These are phyloP conservation scores for Achlya flavicornis DNA, from an alignment of 2,888 invertebrate genomes.

Conservation along the genomic window DNA sequence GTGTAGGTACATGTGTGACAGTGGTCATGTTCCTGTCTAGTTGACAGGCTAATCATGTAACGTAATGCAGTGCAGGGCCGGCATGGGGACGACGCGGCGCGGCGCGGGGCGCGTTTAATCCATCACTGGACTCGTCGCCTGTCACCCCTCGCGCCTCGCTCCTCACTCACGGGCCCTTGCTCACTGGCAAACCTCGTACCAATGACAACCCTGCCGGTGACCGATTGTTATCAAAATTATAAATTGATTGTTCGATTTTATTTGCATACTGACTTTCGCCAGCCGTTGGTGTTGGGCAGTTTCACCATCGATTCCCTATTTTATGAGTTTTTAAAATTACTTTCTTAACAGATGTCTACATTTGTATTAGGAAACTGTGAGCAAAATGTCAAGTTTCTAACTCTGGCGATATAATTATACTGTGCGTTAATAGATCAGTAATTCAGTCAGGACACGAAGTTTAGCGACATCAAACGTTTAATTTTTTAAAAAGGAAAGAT, in stretches of 20 bases:
- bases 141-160: not conserved
- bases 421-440: too few relatives aligned
- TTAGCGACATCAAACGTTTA: not conserved
- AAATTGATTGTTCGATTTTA: not conserved
- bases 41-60: conserved; percentile 15
- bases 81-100: not conserved
- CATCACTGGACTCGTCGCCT: conserved; percentile 6
- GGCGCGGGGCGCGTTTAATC: not conserved
- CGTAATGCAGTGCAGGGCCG: conserved; percentile 6
- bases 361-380: too few relatives aligned
- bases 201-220: not conserved
- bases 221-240: not conserved
- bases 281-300: too few relatives aligned
- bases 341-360: too few relatives aligned
- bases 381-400: too few relatives aligned
- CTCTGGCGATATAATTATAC: too few relatives aligned
- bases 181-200: not conserved
- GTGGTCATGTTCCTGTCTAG: conserved; percentile 12
- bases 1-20: conserved; percentile 1
- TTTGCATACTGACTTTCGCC: too few relatives aligned
- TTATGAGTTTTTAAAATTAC: too few relatives aligned
- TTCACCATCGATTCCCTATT: too few relatives aligned
- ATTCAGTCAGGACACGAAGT: too few relatives aligned
- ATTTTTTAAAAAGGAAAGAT: too few relatives aligned
- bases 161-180: not conserved